Evolutionary conservation across 1,140 invertebrate species (phyloP).

Genomic region (Dendroctonus ponderosae): DNA sequence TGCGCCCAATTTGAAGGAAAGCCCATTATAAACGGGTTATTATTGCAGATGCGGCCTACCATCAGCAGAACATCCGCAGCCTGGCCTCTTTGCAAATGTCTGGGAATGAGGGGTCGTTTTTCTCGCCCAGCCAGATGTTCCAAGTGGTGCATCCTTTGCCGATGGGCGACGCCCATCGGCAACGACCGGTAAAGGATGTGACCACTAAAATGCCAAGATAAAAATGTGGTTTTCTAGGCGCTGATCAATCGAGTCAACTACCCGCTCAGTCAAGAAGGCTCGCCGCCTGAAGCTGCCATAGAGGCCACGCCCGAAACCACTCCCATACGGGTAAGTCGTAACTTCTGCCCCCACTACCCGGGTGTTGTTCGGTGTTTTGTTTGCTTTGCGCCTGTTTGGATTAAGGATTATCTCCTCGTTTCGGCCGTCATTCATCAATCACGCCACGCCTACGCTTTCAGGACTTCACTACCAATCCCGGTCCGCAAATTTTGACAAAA

Average conservation of each 20-base stretch:
- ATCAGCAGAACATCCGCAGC: slow-evolving; percentile 35
- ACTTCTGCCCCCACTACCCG: not conserved
- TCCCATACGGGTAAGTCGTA: slow-evolving; percentile 56
- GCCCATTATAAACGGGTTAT: slow-evolving; percentile 1
- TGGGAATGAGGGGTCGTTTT: slow-evolving; percentile 32
- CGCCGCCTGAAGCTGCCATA: slow-evolving; percentile 76
- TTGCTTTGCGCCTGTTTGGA: slow-evolving; percentile 1
- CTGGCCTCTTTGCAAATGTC: slow-evolving; percentile 32
- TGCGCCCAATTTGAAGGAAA: not conserved
- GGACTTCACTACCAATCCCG: slow-evolving; percentile 25
- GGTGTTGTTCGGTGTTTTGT: slow-evolving; percentile 1
- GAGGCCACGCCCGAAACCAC: slow-evolving; percentile 87
- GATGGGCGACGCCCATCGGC: no score
- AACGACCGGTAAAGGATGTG: no score
- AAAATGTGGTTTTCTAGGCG: slow-evolving; percentile 37
- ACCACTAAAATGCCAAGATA: no score
- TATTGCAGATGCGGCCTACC: slow-evolving; percentile 38
- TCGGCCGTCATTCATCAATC: slow-evolving; percentile 1
- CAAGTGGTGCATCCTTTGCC: slow-evolving; percentile 15
- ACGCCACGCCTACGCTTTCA: slow-evolving; percentile 22
- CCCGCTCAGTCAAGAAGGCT: slow-evolving; percentile 53
- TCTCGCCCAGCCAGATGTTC: slow-evolving; percentile 42
- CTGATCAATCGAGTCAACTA: slow-evolving; percentile 41
- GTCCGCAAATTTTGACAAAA: slow-evolving; percentile 50
- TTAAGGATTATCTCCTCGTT: not conserved